Evolutionary conservation across 1,140 invertebrate genomes (phyloP).

Genomic region (Euwallacea similis): DNA sequence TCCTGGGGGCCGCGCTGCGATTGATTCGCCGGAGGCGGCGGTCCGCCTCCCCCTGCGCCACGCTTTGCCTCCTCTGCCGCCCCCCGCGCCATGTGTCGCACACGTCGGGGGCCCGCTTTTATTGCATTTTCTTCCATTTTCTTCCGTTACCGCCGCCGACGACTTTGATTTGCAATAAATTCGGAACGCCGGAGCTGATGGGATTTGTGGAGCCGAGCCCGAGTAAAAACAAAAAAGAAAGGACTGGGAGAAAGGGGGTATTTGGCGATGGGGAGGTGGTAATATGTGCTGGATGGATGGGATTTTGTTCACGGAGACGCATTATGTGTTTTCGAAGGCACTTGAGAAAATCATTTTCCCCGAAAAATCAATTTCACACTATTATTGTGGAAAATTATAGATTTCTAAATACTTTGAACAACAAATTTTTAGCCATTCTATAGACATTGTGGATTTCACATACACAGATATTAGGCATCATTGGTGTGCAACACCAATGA

Average conservation of each 20-base stretch:
- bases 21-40: background rate
- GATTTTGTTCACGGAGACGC: no score
- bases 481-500: no score
- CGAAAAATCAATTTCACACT: no score
- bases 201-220: conserved; percentile 16
- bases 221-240: conserved; percentile 2
- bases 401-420: no score
- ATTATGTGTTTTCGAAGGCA: no score
- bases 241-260: background rate
- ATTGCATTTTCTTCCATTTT: conserved; percentile 38
- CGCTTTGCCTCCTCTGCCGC: conserved; percentile 19
- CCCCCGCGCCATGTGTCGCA: conserved; percentile 34
- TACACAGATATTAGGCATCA: no score
- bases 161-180: conserved; percentile 38
- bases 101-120: conserved; percentile 19
- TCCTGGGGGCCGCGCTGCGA: conserved; percentile 25
- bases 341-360: no score
- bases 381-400: no score
- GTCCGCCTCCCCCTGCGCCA: conserved; percentile 13
- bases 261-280: no score
- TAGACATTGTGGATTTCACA: no score
- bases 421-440: no score
- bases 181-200: conserved; percentile 8
- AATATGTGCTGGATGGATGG: no score
- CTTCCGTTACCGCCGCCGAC: conserved; percentile 24